These are phyloP conservation scores for Platycheirus rosarum DNA, from an alignment of 2,888 invertebrate species.

Conservation along the genomic window DNA sequence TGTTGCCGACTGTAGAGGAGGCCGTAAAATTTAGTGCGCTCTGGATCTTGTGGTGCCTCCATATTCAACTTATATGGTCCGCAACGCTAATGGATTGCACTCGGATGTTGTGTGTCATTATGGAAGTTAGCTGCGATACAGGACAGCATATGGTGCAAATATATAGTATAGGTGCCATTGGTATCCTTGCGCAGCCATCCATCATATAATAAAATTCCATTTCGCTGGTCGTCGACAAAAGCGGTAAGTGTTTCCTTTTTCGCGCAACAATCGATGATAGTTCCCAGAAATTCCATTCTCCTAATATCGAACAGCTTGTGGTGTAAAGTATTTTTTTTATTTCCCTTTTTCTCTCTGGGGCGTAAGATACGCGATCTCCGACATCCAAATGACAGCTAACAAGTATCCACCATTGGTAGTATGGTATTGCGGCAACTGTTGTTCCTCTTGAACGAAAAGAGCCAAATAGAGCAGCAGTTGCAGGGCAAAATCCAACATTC, in stretches of 20 bases:
- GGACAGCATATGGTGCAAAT: too few species aligned
- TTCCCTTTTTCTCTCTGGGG: neutral
- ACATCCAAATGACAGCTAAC: constrained; percentile 64
- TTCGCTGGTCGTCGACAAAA: neutral
- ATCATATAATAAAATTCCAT: constrained; percentile 33
- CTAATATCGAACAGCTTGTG: constrained; percentile 28
- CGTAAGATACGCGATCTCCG: constrained; percentile 45
- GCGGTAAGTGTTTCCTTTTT: neutral
- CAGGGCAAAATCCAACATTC: constrained; percentile 44
- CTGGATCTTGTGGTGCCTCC: constrained; percentile 15
- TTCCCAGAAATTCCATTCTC: constrained; percentile 54
- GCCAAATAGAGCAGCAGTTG: constrained; percentile 50
- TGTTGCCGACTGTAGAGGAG: neutral
- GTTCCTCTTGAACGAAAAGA: constrained; percentile 5
- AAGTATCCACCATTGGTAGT: constrained; percentile 18
- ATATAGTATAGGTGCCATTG: neutral
- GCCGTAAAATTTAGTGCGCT: constrained; percentile 50
- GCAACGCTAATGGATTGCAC: constrained; percentile 42
- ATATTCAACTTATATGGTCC: constrained; percentile 16
- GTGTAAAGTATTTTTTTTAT: constrained; percentile 10
- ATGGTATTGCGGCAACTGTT: neutral
- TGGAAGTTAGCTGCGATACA: constrained; percentile 24
- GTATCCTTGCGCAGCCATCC: constrained; percentile 29
- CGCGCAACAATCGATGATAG: constrained; percentile 22
- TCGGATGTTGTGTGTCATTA: constrained; percentile 40